These are phyloP conservation scores for Cryptotis parvus DNA, from an alignment of 2,113 vertebrate species.

Conservation along the genomic window DNA sequence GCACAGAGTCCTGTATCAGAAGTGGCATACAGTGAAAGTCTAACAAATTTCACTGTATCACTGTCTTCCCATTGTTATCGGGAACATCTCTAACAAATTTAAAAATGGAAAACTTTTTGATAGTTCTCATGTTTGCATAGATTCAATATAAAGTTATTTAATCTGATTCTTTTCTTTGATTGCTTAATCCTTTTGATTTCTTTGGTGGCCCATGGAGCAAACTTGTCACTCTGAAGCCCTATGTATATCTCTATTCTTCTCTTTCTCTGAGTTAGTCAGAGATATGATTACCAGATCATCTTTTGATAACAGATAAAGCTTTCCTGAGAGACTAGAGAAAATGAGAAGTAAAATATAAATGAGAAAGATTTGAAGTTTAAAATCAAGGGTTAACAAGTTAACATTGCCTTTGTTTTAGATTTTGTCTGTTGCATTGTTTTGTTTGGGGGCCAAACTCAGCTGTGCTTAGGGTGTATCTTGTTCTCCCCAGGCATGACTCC, in stretches of 20 bases:
- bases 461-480: no score
- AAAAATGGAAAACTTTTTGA: constrained; percentile 74
- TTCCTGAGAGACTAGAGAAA: constrained; percentile 85
- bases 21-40: background rate
- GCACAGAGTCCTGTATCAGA: no score
- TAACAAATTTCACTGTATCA: background rate
- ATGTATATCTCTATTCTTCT: constrained; percentile 81
- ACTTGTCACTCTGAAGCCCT: constrained; percentile 86
- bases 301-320: constrained; percentile 83
- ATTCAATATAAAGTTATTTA: constrained; percentile 86
- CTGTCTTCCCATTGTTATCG: no score
- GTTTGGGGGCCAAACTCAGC: no score
- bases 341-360: constrained; percentile 75
- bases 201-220: constrained; percentile 79
- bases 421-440: no score
- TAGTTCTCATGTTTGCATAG: constrained; percentile 80
- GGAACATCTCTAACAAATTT: no score
- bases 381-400: background rate
- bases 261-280: constrained; percentile 90
- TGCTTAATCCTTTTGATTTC: constrained; percentile 83
- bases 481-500: no score
- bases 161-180: constrained; percentile 76
- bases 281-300: constrained; percentile 92
- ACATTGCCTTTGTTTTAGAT: no score
- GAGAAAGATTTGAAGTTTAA: background rate